A percentile compares a stretch with the other conserved stretches of the same genome.
phyloP scores from a whole-genome alignment of 2,888 invertebrate species.

The Strigamia crassipes region DNA sequence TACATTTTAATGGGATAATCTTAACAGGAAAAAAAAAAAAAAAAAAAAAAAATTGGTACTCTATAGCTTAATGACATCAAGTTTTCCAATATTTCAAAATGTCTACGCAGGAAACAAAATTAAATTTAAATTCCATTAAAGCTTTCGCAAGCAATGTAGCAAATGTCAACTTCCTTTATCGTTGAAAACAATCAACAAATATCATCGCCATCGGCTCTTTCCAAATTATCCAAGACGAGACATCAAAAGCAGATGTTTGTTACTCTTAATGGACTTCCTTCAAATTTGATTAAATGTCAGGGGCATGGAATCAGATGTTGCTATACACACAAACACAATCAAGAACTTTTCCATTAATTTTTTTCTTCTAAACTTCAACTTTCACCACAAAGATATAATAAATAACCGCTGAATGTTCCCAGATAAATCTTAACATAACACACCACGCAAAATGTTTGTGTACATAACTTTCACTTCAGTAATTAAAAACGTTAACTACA shows the following conservation, averaged over 20 bases:
- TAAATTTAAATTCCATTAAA: too few relatives aligned
- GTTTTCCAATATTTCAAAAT: too few relatives aligned
- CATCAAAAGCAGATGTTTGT: slow-evolving; percentile 8
- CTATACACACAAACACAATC: background rate
- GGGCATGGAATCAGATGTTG: background rate
- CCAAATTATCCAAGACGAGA: background rate
- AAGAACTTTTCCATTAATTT: background rate
- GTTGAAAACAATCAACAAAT: slow-evolving; percentile 5
- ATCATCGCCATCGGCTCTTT: slow-evolving; percentile 11
- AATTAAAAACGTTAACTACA: background rate
- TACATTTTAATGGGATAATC: background rate
- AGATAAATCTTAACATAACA: too few relatives aligned
- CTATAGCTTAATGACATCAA: background rate
- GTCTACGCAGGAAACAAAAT: too few relatives aligned
- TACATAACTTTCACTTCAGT: background rate
- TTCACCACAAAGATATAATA: background rate
- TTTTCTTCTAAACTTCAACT: background rate
- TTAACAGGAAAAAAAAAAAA: too few relatives aligned
- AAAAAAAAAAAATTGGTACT: background rate
- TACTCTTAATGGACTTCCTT: background rate
- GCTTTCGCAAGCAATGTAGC: background rate
- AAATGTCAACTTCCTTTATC: slow-evolving; percentile 10
- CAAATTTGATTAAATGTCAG: slow-evolving; percentile 16
- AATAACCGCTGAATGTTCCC: background rate
- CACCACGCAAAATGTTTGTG: background rate